Evolutionary conservation across 2,888 invertebrate species (phyloP), one percentile per base, ranked within the genome.

Genomic region (Laothoe populi): DNA sequence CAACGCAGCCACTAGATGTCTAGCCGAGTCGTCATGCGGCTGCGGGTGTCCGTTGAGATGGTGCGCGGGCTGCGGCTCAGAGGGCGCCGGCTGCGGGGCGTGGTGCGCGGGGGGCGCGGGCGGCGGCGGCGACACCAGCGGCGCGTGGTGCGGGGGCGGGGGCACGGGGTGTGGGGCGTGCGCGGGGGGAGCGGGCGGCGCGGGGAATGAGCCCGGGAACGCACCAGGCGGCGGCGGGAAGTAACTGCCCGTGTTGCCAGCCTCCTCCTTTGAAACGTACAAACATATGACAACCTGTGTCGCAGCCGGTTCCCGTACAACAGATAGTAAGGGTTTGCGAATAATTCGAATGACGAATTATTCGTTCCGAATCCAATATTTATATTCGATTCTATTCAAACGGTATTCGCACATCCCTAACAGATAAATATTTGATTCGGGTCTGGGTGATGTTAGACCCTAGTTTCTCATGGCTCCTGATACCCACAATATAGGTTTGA

Each of bases 1-100:
- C 70, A 84, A 65, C 26, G 82, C 79, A 46, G 82, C 73, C 8
- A 72, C 81, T 46, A 81, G 77, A 53, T 82, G 83, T 1, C 82
- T 70, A 38, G 74, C 61, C 42, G 70, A 26, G 49, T 82, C 79
- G 31, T 82, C 79, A 59, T 64, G 75, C 65, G 63, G 79, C 63
- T 60, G 78, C 72, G 66, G 78, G 79, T 70, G 75, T 16, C 76
- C 67, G 66, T 66, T 78, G 70, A 69, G 72, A 61, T 70, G 70
- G 59, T 84, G 79, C 73, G 40, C 66, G 70, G 70, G 72, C 77
- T 66, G 69, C 65, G 70, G 77, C 79, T 70, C 70, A 66, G 85
- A 77, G 70, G 84, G 80, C 74, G 62, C 64, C 76, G 61, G 65
- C 64, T 63, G 66, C 61, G 63, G 69, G 58, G 68, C 67, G 67